Base-by-base conservation (phyloP, 37 sponge, comb jelly and placozoan genomes). In the Mnemiopsis leidyi region DNA sequence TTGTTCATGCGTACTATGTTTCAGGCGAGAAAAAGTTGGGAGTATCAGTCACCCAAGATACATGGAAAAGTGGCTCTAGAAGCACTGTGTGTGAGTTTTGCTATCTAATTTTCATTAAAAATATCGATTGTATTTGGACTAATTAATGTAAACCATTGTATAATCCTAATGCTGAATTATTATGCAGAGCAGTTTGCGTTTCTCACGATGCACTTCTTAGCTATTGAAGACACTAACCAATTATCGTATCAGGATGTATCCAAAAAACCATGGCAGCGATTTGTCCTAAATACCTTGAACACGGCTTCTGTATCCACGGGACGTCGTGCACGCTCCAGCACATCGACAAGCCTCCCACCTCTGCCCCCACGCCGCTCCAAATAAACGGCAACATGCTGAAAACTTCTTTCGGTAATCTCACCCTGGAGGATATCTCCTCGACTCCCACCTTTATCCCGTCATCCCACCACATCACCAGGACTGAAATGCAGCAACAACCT, bases 281-380 rank as follows among this genome's bases (percentile, higher is more conserved):
- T 5, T 85, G 90, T 85, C 90, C 90, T 85, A 85, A 85, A 23
- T 85, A 85, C 90, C 40, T 40, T 25, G 90, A 85, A 85, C 90
- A 85, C 90, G 90, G 90, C 0, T 85, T 85, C 90, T 85, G 90
- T 39, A 85, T 85, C 90, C 90, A 85, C 90, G 90, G 90, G 2
- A 21, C 23, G 0, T 33, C 36, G 29, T 85, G 90, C 30, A 85
- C 40, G 25, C 61, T 85, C 48, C 40, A 85, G 36, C 90, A 85
- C 48, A 28, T 85, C 39, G 90, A 85, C 61, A 32, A 35, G 38
- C 90, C 90, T 88, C 93, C 36, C 94, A 94, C 82, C 30, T 92
- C 36, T 94, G 93, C 82, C 30, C 94, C 33, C 85, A 93, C 32
- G 93, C 88, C 69, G 35, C 9, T 40, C 1, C 40, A 36, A 7